Percentiles rank a stretch among this genome's conserved stretches.
Conservation (phyloP, 1,140 invertebrate species). For the Pygmarrhopalites habei region DNA sequence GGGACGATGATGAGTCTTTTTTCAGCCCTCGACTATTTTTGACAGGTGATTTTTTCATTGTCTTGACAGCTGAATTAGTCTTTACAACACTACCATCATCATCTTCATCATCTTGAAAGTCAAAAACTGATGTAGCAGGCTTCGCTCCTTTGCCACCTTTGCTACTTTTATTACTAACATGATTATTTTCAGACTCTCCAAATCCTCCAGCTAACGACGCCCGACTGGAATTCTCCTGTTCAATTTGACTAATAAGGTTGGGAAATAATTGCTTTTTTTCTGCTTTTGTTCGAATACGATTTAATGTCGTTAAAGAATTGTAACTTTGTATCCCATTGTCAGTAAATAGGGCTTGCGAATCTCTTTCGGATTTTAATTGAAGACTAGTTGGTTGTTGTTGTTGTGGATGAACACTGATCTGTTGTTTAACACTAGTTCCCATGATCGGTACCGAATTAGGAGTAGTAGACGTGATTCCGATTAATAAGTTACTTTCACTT, state of each 20-base stretch:
- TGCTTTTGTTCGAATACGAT: constrained; percentile 38
- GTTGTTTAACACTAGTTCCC: too few species aligned
- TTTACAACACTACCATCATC: background rate
- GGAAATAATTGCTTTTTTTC: constrained; percentile 39
- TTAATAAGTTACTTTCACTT: background rate
- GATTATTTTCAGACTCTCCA: too few species aligned
- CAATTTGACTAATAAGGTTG: constrained; percentile 38
- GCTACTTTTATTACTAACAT: background rate
- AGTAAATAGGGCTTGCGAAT: background rate
- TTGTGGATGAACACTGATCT: background rate
- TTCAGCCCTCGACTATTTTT: background rate
- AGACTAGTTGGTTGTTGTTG: constrained; percentile 15
- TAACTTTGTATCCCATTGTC: background rate
- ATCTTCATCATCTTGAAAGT: constrained; percentile 38
- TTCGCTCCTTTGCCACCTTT: constrained; percentile 6
- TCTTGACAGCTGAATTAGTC: background rate
- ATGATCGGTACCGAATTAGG: too few species aligned
- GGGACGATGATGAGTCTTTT: background rate
- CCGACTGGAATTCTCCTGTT: constrained; percentile 35
- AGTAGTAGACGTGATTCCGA: too few species aligned
- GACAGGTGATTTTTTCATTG: background rate
- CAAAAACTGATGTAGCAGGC: constrained; percentile 34
- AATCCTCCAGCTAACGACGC: background rate
- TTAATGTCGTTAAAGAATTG: constrained; percentile 5
- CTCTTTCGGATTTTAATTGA: constrained; percentile 8